Evolutionary conservation across 2,797 vertebrate species (phyloP), one percentile per base, ranked within the genome.

Genomic region (Gymnodraco acuticeps): DNA sequence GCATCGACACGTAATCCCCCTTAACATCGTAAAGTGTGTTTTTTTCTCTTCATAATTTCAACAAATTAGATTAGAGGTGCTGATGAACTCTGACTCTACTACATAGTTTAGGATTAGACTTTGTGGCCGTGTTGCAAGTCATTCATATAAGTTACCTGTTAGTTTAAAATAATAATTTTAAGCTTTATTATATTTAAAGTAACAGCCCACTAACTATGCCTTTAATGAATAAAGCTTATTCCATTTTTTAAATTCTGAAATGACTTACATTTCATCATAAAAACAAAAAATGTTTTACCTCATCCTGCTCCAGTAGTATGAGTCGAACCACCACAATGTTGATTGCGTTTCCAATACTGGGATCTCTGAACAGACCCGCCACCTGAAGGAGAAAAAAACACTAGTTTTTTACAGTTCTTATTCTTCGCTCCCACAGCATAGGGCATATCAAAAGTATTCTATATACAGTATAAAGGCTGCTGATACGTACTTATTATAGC

Each of bases 321-420:
- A 99, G 95, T 3, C 97, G 95, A 86, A 99, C 98, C 0, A 99
- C 91, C 1, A 96, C 97, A 3, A 99, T 95, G 88, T 99, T 97
- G 93, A 99, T 95, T 42, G 96, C 94, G 70, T 99, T 99, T 81
- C 98, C 98, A 1, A 99, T 98, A 89, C 95, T 99, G 84, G 97
- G 90, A 15, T 99, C 96, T n/a, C 92, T 95, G 92, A 96, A 99
- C 68, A 99, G 87, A 23, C 98, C 97, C 0, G 98, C 96, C 85
- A 99, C 98, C 98, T 99, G 93, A 31, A 88, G 81, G 50, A n/a
- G n/a, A 20, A 45, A 16, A 23, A 5, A 27, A 17, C 1, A 33
- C n/a, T 4, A n/a, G 0, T 6, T 0, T 10, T 20, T 3, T 0
- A 12, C 0, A 4, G 6, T 38, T 12, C 10, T 56, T 10, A 42